Conservation (phyloP, 1,140 invertebrate species). For the Zophobas morio region DNA sequence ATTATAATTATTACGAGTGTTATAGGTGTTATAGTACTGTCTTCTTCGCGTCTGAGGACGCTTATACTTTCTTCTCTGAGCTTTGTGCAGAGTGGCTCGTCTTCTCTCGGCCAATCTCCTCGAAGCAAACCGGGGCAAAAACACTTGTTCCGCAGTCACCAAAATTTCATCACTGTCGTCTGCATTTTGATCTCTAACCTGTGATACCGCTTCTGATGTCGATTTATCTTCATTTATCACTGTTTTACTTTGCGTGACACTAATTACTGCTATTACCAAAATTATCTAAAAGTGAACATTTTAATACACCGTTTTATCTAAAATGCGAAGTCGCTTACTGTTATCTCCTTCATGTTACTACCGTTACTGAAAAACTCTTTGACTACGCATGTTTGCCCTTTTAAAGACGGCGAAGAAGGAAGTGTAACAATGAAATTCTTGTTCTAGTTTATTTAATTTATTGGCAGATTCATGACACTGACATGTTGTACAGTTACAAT, state of each 20-base stretch:
- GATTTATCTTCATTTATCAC: conserved; percentile 26
- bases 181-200: conserved; percentile 27
- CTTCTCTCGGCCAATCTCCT: not conserved
- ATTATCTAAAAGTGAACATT: not conserved
- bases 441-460: conserved; percentile 21
- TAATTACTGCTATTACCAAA: conserved; percentile 16
- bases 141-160: conserved; percentile 7
- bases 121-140: conserved; percentile 15
- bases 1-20: no score
- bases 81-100: not conserved
- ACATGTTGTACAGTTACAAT: conserved; percentile 23
- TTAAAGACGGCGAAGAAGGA: conserved; percentile 6
- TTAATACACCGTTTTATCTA: not conserved
- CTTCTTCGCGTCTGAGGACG: not conserved
- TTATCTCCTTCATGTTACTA: not conserved
- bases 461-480: conserved; percentile 1
- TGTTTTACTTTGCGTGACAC: conserved; percentile 13
- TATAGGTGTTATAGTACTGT: not conserved
- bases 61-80: not conserved
- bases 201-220: conserved; percentile 16
- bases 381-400: not conserved
- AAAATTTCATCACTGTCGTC: conserved; percentile 32
- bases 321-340: not conserved
- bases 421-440: conserved; percentile 14
- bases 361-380: no score